These are phyloP conservation scores for Thymallus thymallus DNA, from an alignment of 2,113 vertebrate genomes.

Conservation along the genomic window DNA sequence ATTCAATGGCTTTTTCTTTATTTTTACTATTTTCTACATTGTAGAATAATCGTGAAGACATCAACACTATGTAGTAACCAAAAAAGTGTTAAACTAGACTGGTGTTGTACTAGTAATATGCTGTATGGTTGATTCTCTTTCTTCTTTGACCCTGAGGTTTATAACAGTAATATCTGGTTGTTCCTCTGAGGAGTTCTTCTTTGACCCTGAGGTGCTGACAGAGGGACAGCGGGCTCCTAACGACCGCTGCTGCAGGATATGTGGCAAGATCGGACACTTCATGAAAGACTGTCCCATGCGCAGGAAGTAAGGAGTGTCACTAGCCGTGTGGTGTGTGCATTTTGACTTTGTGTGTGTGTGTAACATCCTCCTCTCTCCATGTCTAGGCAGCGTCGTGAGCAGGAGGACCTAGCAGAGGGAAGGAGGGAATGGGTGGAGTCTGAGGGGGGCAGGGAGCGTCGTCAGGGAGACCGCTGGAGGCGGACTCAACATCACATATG, in stretches of 20 bases:
- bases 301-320: slow-evolving; percentile 77
- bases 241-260: slow-evolving; percentile 92
- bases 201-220: slow-evolving; percentile 86
- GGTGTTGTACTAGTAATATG: too few relatives aligned
- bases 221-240: slow-evolving; percentile 92
- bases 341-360: background rate
- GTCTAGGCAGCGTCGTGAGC: slow-evolving; percentile 73
- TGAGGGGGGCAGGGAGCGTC: slow-evolving; percentile 69
- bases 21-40: too few relatives aligned
- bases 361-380: slow-evolving; percentile 50
- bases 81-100: too few relatives aligned
- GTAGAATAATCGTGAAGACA: too few relatives aligned
- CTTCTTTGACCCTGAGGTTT: too few relatives aligned
- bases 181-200: slow-evolving; percentile 88
- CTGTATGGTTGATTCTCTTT: too few relatives aligned
- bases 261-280: slow-evolving; percentile 96
- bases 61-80: too few relatives aligned
- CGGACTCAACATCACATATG: too few relatives aligned
- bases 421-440: slow-evolving; percentile 69
- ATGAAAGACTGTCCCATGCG: slow-evolving; percentile 94
- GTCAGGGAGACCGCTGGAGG: slow-evolving; percentile 79
- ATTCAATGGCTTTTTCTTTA: too few relatives aligned
- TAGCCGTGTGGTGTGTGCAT: too few relatives aligned
- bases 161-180: too few relatives aligned
- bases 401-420: slow-evolving; percentile 69